These are phyloP conservation scores for Drosophila anceps DNA, from an alignment of 2,888 invertebrate species.

Conservation along the genomic window DNA sequence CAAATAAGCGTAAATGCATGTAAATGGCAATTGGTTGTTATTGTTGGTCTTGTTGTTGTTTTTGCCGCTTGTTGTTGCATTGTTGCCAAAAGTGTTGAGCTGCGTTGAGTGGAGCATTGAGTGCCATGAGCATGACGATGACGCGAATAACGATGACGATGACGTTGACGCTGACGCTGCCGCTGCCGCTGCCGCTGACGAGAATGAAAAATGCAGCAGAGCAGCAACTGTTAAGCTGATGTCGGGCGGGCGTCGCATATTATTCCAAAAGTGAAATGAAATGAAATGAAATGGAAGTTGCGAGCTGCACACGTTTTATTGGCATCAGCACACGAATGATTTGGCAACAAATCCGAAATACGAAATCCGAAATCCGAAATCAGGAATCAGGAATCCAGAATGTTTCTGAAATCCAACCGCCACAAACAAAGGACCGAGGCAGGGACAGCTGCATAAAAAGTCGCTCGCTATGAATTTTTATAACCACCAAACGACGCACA, in stretches of 20 bases:
- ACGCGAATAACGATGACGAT: slow-evolving; percentile 22
- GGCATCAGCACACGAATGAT: slow-evolving; percentile 66
- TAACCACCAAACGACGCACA: slow-evolving; percentile 71
- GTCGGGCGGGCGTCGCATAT: slow-evolving; percentile 52
- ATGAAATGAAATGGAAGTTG: slow-evolving; percentile 78
- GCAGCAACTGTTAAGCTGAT: slow-evolving; percentile 48
- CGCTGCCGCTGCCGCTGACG: slow-evolving; percentile 39
- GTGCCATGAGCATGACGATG: slow-evolving; percentile 19
- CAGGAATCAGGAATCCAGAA: slow-evolving; percentile 15
- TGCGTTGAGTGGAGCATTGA: slow-evolving; percentile 46
- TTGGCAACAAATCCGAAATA: slow-evolving; percentile 70
- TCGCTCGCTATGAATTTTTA: slow-evolving; percentile 74
- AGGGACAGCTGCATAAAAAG: slow-evolving; percentile 47
- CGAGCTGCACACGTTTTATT: slow-evolving; percentile 72
- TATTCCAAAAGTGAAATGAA: slow-evolving; percentile 70
- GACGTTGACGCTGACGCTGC: slow-evolving; percentile 3
- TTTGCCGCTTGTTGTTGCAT: slow-evolving; percentile 45
- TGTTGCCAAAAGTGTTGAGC: slow-evolving; percentile 72
- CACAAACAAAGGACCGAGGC: slow-evolving; percentile 8
- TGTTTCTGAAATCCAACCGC: slow-evolving; percentile 5
- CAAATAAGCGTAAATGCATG: slow-evolving; percentile 79
- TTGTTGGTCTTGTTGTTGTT: slow-evolving; percentile 25
- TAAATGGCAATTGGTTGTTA: slow-evolving; percentile 53
- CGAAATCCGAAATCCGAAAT: slow-evolving; percentile 21
- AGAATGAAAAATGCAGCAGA: slow-evolving; percentile 64